Conservation (phyloP, 1,140 invertebrate species). For the Anastrepha ludens region DNA sequence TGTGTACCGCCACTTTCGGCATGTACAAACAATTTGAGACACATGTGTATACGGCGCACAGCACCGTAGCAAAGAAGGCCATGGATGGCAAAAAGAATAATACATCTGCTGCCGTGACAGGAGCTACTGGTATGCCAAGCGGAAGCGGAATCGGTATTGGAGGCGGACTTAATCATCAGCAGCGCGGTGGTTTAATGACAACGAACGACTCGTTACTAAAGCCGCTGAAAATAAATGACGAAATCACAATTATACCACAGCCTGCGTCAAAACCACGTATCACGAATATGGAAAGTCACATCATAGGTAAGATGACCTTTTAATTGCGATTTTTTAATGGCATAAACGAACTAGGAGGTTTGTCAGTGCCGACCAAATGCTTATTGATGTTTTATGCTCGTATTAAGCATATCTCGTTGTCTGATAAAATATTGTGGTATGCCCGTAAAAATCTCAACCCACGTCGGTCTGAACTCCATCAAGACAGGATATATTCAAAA, state of each 20-base stretch:
- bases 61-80: conserved; percentile 86
- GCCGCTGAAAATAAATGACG: conserved; percentile 92
- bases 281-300: conserved; percentile 74
- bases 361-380: no score
- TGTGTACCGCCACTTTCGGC: conserved; percentile 94
- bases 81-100: conserved; percentile 84
- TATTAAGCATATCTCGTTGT: no score
- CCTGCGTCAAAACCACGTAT: conserved; percentile 77
- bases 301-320: conserved; percentile 67
- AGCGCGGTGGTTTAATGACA: conserved; percentile 58
- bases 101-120: conserved; percentile 60
- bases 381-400: no score
- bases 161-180: conserved; percentile 25
- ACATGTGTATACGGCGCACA: conserved; percentile 94
- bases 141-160: conserved; percentile 62
- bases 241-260: conserved; percentile 94
- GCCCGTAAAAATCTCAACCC: no score
- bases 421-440: no score
- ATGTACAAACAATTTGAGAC: conserved; percentile 97
- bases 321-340: no score
- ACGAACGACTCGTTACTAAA: conserved; percentile 83
- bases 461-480: no score
- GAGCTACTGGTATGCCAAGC: conserved; percentile 60
- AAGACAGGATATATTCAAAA: no score
- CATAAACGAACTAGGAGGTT: no score